Evolutionary conservation across 2,113 vertebrate genomes (phyloP), one percentile per base, ranked within the genome.

Genomic region (Sebastes fasciatus): DNA sequence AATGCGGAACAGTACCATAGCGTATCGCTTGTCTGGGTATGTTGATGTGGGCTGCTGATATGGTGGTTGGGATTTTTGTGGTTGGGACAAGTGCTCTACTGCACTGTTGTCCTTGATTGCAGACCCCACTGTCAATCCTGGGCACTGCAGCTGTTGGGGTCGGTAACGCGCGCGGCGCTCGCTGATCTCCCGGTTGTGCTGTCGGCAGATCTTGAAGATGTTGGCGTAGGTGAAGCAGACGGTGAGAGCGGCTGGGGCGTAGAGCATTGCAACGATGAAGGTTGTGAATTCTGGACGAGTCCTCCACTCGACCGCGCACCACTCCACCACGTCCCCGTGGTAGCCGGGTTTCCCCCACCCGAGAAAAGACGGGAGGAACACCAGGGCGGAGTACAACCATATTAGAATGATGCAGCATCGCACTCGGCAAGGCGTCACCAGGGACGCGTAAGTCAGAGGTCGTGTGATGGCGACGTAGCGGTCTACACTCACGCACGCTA

Each of bases 271-370:
- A 71, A 99, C 97, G 0, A 99, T 97, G 88, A 99, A 99, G 77
- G 97, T 92, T 3, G 98, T 99, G 87, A 99, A 99, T 60, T 96
- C 95, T 1, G 97, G 95, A 60, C 95, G 91, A 1, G 98, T 99
- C 85, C 91, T 92, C 98, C 98, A 99, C 87, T 95, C 94, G 0
- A 81, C 85, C 0, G 97, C 97, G 46, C 98, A 99, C 96, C 97
- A 99, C 89, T 95, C 94, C 77, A 99, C 97, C 68, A 99, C 96
- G 6, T 99, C 98, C 62, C 98, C 98, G 0, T 99, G 98, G 89
- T 99, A 99, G 73, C 98, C 98, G 1, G 98, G 98, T 90, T 99
- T 99, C 23, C 98, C 98, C 98, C 98, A 99, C 80, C 94, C 96
- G 3, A 99, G 96, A 86, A 99, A 99, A 10, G 96, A 95, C 0